Evolutionary conservation across 2,113 vertebrate genomes (phyloP).

Genomic region (Paratilapia polleni): DNA sequence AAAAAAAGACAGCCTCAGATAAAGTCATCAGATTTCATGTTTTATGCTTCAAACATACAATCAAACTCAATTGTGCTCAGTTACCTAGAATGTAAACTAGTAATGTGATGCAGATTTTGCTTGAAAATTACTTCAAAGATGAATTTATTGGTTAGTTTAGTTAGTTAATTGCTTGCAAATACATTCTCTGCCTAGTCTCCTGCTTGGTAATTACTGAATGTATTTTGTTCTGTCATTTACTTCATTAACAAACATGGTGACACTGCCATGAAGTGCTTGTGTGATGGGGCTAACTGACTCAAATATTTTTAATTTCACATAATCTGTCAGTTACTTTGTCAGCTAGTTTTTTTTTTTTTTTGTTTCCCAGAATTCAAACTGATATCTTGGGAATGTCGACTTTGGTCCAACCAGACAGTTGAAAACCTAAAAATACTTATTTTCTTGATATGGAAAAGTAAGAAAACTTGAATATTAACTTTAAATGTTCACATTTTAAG

Average conservation of each 20-base stretch:
- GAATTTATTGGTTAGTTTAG: neutral
- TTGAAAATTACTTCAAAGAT: neutral
- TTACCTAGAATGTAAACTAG: neutral
- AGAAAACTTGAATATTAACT: neutral
- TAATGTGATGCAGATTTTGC: neutral
- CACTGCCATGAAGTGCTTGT: neutral
- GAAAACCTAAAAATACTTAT: accelerated
- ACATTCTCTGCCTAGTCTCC: neutral
- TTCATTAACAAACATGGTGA: neutral
- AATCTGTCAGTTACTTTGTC: too few relatives aligned
- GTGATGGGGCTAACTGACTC: too few relatives aligned
- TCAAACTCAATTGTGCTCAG: neutral
- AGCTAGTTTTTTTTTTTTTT: too few relatives aligned
- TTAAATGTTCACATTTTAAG: too few relatives aligned
- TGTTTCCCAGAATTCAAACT: too few relatives aligned
- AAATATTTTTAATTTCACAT: too few relatives aligned
- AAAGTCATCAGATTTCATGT: neutral
- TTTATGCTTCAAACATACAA: too few relatives aligned
- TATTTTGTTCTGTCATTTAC: neutral
- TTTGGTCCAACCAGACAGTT: neutral
- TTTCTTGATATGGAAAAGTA: neutral
- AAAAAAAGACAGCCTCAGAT: neutral
- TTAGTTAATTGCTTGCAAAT: neutral
- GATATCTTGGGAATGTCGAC: neutral
- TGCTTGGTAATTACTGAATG: neutral